phyloP scores from a whole-genome alignment of 2,888 invertebrate species.

The Pharmacophagus antenor region DNA sequence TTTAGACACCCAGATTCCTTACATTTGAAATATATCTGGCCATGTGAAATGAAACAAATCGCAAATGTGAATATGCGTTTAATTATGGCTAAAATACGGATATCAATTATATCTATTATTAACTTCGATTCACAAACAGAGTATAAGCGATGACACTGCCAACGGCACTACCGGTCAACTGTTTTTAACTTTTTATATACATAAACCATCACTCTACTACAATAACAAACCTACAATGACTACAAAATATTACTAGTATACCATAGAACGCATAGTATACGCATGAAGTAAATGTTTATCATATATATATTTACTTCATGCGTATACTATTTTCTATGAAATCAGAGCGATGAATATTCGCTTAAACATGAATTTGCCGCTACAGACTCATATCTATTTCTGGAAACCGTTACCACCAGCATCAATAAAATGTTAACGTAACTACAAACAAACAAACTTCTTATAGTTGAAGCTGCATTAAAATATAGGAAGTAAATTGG shows the following conservation, averaged over 20 bases:
- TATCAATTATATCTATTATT: no score
- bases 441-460: not conserved
- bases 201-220: no score
- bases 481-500: not conserved
- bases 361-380: conserved; percentile 16
- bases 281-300: no score
- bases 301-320: no score
- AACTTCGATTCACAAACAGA: no score
- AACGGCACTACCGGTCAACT: no score
- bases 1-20: not conserved
- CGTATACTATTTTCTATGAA: conserved; percentile 11
- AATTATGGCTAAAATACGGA: no score
- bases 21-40: not conserved
- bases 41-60: not conserved
- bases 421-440: conserved; percentile 17
- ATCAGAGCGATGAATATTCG: conserved; percentile 4
- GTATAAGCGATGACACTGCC: no score
- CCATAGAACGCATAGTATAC: no score
- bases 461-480: not conserved
- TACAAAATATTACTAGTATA: no score
- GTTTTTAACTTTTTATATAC: no score
- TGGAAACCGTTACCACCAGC: conserved; percentile 26
- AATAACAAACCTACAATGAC: no score
- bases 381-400: conserved; percentile 28
- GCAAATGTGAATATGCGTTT: not conserved